Base-by-base conservation (phyloP, 1,140 invertebrate species). In the Drosophila takahashii region DNA sequence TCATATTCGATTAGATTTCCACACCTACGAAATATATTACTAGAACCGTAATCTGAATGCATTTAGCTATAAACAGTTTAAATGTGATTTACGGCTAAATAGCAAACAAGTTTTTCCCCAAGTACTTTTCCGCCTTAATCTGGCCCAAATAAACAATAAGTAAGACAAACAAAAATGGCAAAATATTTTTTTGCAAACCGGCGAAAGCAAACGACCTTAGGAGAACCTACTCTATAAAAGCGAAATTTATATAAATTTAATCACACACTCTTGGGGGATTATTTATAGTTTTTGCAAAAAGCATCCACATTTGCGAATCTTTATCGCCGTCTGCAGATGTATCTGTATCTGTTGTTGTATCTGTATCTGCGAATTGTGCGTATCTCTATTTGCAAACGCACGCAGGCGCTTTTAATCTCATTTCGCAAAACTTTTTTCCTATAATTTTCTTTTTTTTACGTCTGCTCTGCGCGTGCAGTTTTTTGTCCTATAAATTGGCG, bases 401-500 rank as follows among this genome's bases (percentile, higher is more conserved):
- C 72, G 72, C 72, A 76, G 51, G 72, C 72, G 72, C 57, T 78
- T 53, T 65, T 58, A 54, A 71, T 75, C 58, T 74, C 44, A 64
- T 48, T 56, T 74, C 26, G 37, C 74, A 60, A 2, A 77, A 78
- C 74, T 66, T 53, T 74, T 72, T 48, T 58, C 11, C 62, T 61
- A 37, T 36, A 36, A 26, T 44, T 50, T 44, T 34, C n/a, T 39
- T 29, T 9, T 32, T 37, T 57, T 16, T 18, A 15, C 27, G 15
- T 53, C 27, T 41, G 48, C 58, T 16, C 10, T 22, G 60, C 61
- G 52, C 54, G 72, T 76, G 73, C 72, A 75, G 15, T 75, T 73
- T 58, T 62, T 66, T 77, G 61, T 60, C 72, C 53, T 74, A 77
- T 74, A 81, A 81, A 77, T 69, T 60, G 60, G 34, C 18, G 64